Evolutionary conservation across 2,113 vertebrate species (phyloP), one percentile per base, ranked within the genome.

Genomic region (Aspidoscelis tigris): DNA sequence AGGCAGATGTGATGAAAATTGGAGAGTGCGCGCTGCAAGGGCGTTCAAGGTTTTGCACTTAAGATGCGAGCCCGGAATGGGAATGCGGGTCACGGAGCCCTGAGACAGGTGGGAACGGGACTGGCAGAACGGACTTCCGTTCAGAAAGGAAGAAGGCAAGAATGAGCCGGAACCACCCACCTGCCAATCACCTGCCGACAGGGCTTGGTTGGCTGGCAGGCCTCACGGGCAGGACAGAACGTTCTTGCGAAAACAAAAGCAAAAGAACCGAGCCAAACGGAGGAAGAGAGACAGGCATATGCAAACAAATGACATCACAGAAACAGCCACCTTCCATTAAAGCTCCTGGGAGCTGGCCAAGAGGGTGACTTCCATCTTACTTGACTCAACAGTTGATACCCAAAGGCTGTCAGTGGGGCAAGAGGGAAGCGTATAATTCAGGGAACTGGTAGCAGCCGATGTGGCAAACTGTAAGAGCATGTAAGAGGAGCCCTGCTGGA

Each of bases 231-330:
- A 85, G 33, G 86, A 87, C 90, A 78, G 89, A 89, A 87, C 3
- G 83, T 66, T 89, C 89, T 85, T 4, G 39, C 33, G 41, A 91
- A 92, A 90, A 88, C 88, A 91, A 90, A 61, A 90, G 85, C 18
- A 82, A 83, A 69, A 92, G 86, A 21, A 71, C 84, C 73, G 71
- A 1, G 87, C 7, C 39, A 44, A n/a, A 78, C 12, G 9, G 6
- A 41, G 39, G 44, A 1, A 9, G 20, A 26, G 22, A 91, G 86
- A 66, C 89, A 80, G 80, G 87, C 90, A 75, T 74, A 91, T 89
- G 89, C 87, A 91, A 85, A 89, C 80, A 78, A 65, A 68, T 82
- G 85, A 88, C 79, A 87, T 89, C 90, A 80, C 83, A 89, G 90
- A 50, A 50, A 89, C 87, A 77, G 86, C 61, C 84, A 81, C 61